Conservation (phyloP, 2,113 vertebrate species). For the Gopherus flavomarginatus region DNA sequence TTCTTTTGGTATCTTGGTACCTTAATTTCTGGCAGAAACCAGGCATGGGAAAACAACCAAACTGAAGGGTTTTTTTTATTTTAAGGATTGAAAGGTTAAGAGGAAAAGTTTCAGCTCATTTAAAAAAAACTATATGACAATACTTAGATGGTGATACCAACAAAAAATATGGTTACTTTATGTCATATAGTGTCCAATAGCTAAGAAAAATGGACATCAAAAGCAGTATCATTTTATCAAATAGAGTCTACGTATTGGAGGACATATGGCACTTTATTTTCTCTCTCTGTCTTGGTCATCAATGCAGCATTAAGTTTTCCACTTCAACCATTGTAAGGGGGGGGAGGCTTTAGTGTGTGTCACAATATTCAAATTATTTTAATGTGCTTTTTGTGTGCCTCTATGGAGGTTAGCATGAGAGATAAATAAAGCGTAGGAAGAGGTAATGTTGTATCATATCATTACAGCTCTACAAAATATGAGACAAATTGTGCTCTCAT, state of each 20-base stretch:
- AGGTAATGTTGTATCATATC: not conserved
- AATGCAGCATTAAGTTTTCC: not conserved
- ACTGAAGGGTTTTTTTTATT: not conserved
- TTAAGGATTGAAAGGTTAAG: not conserved
- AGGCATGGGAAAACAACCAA: not conserved
- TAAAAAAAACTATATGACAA: not conserved
- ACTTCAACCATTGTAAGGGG: not conserved
- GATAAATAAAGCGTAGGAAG: not conserved
- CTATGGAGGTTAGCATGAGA: not conserved
- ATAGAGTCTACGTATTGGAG: not conserved
- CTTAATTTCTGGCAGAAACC: not conserved
- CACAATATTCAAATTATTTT: not conserved
- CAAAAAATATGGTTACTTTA: not conserved
- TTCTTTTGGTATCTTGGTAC: not conserved
- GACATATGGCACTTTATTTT: not conserved
- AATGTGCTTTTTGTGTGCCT: not conserved
- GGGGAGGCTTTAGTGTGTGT: not conserved
- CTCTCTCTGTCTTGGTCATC: not conserved
- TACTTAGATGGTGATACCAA: not conserved
- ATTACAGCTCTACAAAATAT: not conserved
- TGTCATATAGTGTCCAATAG: not conserved
- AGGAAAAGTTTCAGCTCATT: not conserved
- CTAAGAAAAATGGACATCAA: not conserved
- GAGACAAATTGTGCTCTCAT: rapidly evolving
- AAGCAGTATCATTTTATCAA: not conserved